A percentile compares a stretch with the other conserved stretches of the same genome.
Conservation (phyloP, 2,113 vertebrate species). For the Archocentrus centrarchus region DNA sequence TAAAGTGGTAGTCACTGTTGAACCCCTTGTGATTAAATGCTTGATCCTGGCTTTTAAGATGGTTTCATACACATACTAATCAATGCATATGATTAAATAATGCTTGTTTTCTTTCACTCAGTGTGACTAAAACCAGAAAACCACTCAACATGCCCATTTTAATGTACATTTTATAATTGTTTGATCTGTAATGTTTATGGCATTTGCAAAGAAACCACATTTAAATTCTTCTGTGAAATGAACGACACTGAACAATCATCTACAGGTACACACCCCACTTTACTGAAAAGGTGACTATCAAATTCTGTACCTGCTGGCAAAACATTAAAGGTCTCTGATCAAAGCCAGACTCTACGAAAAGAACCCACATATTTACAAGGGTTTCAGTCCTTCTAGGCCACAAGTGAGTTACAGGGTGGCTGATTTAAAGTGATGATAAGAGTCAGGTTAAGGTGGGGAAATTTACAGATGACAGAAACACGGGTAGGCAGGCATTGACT, state of each 20-base stretch:
- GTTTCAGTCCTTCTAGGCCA: background rate
- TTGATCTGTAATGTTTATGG: background rate
- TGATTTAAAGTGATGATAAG: slow-evolving; percentile 63
- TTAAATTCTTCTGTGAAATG: background rate
- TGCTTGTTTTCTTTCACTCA: background rate
- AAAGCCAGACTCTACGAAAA: background rate
- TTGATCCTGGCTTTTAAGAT: background rate
- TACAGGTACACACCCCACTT: background rate
- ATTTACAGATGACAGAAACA: slow-evolving; percentile 26
- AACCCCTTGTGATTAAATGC: background rate
- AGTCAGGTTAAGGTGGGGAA: slow-evolving; percentile 48
- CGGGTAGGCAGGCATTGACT: slow-evolving; percentile 22
- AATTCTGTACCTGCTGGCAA: background rate
- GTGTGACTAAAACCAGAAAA: background rate
- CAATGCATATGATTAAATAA: background rate
- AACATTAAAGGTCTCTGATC: background rate
- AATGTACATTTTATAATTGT: background rate
- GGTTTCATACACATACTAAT: background rate
- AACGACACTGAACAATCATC: background rate
- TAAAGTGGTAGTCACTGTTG: background rate
- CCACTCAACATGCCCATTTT: background rate
- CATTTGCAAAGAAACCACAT: background rate
- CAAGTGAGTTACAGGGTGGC: background rate
- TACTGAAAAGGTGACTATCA: background rate
- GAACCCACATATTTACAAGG: slow-evolving; percentile 13